Base-by-base conservation (phyloP, 1,140 invertebrate species). In the Cydia fagiglandana region DNA sequence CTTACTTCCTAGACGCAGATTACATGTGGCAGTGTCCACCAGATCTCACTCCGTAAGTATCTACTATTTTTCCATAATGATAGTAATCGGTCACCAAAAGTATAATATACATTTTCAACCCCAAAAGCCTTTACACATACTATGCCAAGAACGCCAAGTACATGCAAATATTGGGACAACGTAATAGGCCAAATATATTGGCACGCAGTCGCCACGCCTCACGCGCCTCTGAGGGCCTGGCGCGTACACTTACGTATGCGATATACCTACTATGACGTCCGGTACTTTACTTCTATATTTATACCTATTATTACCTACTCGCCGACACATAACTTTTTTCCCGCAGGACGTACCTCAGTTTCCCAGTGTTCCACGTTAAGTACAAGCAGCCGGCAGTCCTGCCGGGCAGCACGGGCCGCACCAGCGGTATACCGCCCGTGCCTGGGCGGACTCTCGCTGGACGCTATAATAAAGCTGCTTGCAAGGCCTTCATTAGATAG, bases 311-410 rank as follows among this genome's bases (percentile, higher is more conserved):
- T 28, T 28, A 30, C 30, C 30, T 45, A 45, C 10, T 47, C 45
- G 7, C 38, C 1, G 10, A 24, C 20, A 15, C 17, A 56, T n/a
- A 13, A 64, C 45, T 47, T 75, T 56, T 53, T 75, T 6, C 10
- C 4, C 66, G 61, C 86, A 94, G 94, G 13, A 88, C 87, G 5
- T 94, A 94, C 80, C 78, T 94, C 17, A 91, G 92, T 47, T 94
- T 91, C 84, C 94, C 94, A 4, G 87, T 86, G 78, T 93, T 86
- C 77, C 93, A 94, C 78, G 90, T 93, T 53, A 92, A 92, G 78
- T 94, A 95, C 80, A 94, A 94, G 78, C 89, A 94, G 80, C 94
- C 94, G 2, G 28, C 88, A 2, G 93, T 94, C n/a, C 77, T 94
- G 56, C 94, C 94, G 2, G 77, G 88, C 4, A 93, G 88, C n/a